Base-by-base conservation (phyloP, 2,888 invertebrate genomes). In the Rhagonycha lutea region DNA sequence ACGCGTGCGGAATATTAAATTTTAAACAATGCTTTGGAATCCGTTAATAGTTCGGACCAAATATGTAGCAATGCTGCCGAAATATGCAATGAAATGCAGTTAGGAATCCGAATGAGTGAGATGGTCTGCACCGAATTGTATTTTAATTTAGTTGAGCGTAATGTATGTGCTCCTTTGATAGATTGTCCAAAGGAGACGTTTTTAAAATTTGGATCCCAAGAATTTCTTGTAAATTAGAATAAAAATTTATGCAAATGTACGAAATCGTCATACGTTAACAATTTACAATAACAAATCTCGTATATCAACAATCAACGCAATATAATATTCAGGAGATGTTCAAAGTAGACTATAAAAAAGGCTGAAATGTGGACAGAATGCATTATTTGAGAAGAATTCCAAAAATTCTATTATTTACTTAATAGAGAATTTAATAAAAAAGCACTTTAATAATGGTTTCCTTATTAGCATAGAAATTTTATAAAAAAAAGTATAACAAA, bases 1-100 rank as follows among this genome's bases (percentile, higher is more conserved):
- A 87, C 87, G 87, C 87, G 87, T 85, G 86, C 86, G 82, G 87
- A 88, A 88, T 88, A 86, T 87, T 85, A 87, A 87, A 85, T 85
- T 84, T 82, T 80, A 86, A 87, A 88, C 88, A 88, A 88, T 88
- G 87, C 87, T 83, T 83, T 83, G 87, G 88, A 87, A 88, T 88
- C 85, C 85, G 86, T 86, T 87, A 87, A 87, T 87, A 87, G 87
- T 86, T 86, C 85, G 79, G 83, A 83, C 85, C 85, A 85, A 86
- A 86, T 86, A 86, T 86, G 86, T 85, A 84, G 81, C 81, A 81
- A 81, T 80, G 82, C 81, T 72, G 82, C 81, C 81, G 81, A 82
- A 81, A 82, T 81, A 82, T 82, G 82, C 81, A 82, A 73, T 78
- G 77, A 79, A 80, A 79, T 79, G 80, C 80, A 78, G 78, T 80